These are phyloP conservation scores for Carassius auratus DNA, from an alignment of 2,113 vertebrate genomes.

Conservation along the genomic window DNA sequence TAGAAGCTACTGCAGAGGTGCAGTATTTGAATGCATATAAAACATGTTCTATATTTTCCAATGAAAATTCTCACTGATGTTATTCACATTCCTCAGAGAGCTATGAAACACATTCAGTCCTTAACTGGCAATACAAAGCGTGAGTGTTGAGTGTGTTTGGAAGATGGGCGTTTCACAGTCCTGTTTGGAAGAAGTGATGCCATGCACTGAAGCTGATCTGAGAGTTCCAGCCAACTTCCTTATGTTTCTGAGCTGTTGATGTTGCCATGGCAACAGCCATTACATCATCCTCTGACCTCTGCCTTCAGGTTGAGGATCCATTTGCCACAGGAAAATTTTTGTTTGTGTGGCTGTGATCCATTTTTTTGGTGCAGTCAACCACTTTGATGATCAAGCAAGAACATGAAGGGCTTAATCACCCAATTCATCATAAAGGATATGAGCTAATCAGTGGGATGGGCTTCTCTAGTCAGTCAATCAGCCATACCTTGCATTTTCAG, in stretches of 20 bases:
- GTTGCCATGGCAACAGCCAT: conserved; percentile 67
- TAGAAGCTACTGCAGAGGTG: neutral
- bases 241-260: conserved; percentile 70
- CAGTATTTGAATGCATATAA: neutral
- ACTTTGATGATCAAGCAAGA: neutral
- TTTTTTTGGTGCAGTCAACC: neutral
- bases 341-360: neutral
- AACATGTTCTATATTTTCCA: neutral
- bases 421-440: conserved; percentile 17
- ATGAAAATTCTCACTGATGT: neutral
- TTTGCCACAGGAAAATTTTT: neutral
- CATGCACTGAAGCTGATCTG: conserved; percentile 46
- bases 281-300: conserved; percentile 31
- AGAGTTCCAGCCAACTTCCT: conserved; percentile 64
- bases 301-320: conserved; percentile 3
- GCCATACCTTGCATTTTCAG: neutral
- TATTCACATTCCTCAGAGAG: conserved; percentile 2
- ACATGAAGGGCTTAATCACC: neutral
- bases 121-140: conserved; percentile 10
- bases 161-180: neutral
- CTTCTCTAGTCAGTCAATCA: neutral
- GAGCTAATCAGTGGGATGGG: neutral
- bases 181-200: conserved; percentile 61
- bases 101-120: neutral
- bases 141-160: conserved; percentile 29